These are phyloP conservation scores for Anthrax anthrax DNA, from an alignment of 2,888 invertebrate species.

Conservation along the genomic window DNA sequence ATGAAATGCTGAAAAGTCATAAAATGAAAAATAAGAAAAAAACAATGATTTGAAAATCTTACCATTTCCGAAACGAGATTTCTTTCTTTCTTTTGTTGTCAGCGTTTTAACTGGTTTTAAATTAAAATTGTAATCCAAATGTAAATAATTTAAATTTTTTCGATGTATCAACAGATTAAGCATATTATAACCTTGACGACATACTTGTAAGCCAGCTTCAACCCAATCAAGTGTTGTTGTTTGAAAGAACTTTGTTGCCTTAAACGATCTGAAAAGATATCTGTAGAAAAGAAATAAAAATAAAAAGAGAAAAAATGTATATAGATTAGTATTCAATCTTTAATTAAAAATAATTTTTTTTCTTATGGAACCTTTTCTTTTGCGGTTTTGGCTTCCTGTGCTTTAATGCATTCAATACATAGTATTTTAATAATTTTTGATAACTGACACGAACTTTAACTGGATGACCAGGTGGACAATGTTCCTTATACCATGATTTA, in stretches of 20 bases:
- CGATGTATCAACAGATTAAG: slow-evolving; percentile 95
- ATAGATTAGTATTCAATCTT: neutral
- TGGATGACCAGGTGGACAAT: slow-evolving; percentile 89
- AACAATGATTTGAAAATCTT: slow-evolving; percentile 19
- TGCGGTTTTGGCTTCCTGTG: slow-evolving; percentile 97
- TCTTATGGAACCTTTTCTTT: slow-evolving; percentile 63
- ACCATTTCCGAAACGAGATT: slow-evolving; percentile 93
- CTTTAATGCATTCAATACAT: slow-evolving; percentile 93
- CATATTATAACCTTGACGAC: slow-evolving; percentile 99
- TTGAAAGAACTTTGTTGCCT: slow-evolving; percentile 99
- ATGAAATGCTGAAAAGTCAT: slow-evolving; percentile 69
- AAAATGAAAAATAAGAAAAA: neutral
- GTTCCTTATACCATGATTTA: slow-evolving; percentile 93
- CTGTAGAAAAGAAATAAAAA: slow-evolving; percentile 30
- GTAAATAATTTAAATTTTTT: slow-evolving; percentile 97
- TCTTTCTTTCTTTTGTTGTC: slow-evolving; percentile 98
- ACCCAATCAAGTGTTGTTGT: slow-evolving; percentile 99
- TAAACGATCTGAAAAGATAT: slow-evolving; percentile 96
- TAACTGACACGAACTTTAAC: slow-evolving; percentile 99
- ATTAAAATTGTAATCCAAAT: slow-evolving; percentile 99
- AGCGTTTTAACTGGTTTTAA: slow-evolving; percentile 98
- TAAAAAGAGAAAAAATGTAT: neutral
- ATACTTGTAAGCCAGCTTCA: slow-evolving; percentile 95
- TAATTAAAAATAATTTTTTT: too few species aligned
- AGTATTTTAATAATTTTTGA: slow-evolving; percentile 96